Base-by-base conservation (phyloP, 2,888 invertebrate genomes). In the Balanococcus diminutus region DNA sequence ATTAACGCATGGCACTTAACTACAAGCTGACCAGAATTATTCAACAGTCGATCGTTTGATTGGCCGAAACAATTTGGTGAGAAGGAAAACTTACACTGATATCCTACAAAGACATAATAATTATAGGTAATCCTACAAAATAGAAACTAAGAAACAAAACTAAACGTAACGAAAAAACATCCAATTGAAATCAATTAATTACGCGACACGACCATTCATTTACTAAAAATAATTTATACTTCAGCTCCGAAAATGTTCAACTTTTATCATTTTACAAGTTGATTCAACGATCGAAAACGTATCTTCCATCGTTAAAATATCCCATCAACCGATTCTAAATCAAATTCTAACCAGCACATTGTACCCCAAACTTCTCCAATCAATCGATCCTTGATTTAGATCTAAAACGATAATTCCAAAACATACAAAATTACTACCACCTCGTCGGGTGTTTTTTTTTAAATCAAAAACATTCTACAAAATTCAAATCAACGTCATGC, bases 21-120 rank as follows among this genome's bases (percentile, higher is more conserved):
- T 79, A 79, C 75, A 79, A 36, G 36, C 75, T 79, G 36, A 79
- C 75, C 36, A 79, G 75, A 79, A 79, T 72, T 72, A 72, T 67
- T 67, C 67, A 67, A 67, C 75, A 79, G 75, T 36, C 36, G 16
- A 56, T 72, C 67, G 67, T 67, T 32, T 79, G 19, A 79, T n/a
- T 19, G 75, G 75, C 75, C 11, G 28, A 79, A 79, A 79, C 36
- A 79, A 79, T 79, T 46, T 56, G 22, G 56, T n/a, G 75, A 79
- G 75, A 79, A 79, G 75, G 75, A 79, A 79, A 79, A 79, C 75
- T 79, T 36, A 79, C 36, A 79, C 19, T n/a, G n/a, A n/a, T n/a
- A n/a, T n/a, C n/a, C n/a, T n/a, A 56, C 22, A 16, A 22, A 42
- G 14, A 56, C 8, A n/a, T 46, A 32, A 72, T 72, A 56, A 11